A percentile compares a stretch with the other conserved stretches of the same genome.
These are phyloP conservation scores for Chionoecetes opilio DNA, from an alignment of 1,140 invertebrate genomes.

Conservation along the genomic window DNA sequence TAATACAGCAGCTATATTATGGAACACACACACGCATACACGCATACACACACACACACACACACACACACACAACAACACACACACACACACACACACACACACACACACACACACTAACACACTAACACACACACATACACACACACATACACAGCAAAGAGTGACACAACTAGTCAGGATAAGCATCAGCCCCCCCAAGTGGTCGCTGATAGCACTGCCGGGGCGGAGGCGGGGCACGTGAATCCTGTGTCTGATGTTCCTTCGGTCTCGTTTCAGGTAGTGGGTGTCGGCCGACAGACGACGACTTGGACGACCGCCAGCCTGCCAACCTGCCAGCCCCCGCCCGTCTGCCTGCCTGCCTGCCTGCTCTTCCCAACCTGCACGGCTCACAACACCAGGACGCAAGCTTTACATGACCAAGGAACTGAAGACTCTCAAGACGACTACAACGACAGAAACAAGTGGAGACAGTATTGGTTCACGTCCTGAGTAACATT, in stretches of 20 bases:
- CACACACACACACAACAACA: too few species aligned
- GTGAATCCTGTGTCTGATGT: not conserved
- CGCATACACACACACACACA: too few species aligned
- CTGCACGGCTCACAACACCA: not conserved
- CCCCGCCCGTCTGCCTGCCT: not conserved
- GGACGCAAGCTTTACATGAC: not conserved
- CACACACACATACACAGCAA: not conserved
- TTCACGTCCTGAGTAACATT: not conserved
- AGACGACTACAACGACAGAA: not conserved
- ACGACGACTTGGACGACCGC: not conserved
- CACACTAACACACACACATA: conserved; percentile 1
- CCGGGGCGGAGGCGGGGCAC: not conserved
- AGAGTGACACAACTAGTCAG: not conserved
- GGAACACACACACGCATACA: too few species aligned
- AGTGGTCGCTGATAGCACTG: not conserved
- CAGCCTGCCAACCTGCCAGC: not conserved
- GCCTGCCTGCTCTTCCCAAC: not conserved
- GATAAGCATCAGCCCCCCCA: not conserved
- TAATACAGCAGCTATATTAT: not conserved
- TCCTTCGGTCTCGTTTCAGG: conserved; percentile 15
- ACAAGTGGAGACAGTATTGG: not conserved
- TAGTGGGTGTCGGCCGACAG: not conserved
- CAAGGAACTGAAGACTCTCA: not conserved
- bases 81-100: not conserved
- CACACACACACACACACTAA: conserved; percentile 16